Evolutionary conservation across 1,140 invertebrate species (phyloP), one percentile per base, ranked within the genome.

Genomic region (Wiebesia pumilae): DNA sequence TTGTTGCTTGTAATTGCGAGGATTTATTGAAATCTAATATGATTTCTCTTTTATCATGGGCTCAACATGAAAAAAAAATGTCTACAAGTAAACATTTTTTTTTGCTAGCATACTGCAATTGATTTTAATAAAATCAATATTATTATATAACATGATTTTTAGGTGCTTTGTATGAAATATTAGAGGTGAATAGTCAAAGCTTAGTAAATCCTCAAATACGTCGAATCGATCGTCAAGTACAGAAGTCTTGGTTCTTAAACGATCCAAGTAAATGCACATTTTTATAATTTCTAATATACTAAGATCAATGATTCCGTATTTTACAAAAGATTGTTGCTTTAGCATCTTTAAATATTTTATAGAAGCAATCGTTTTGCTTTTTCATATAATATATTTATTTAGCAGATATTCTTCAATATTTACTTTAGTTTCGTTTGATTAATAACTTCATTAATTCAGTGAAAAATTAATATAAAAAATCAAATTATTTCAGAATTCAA

Each of bases 1-100:
- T 33, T 24, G 1, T 62, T 33, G 38, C 87, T 12, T 91, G 88
- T 62, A 80, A 90, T 35, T 91, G 91, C 51, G 88, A 90, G 3
- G 84, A 62, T 58, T 79, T 80, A 3, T 51, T 91, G 16, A 77
- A 79, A 40, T 75, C 87, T 0, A 90, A 88, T 43, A 80, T 91
- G 4, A 73, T 0, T 3, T 65, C 84, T 0, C 21, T 92, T 10
- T 65, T 92, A 10, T 75, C 81, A 0, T 91, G 91, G 91, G 87
- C 90, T 78, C 83, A 78, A 33, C 69, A 88, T 9, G 27, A 43
- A 6, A 90, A 79, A 73, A 81, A 85, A 78, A 92, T 91, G 90
- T 84, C 88, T 0, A 92, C 81, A 79, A 89, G 91, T 91, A 81
- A 47, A 69, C 3, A 62, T 7, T 47, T 47, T 27, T 14, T 21